Percentiles rank a stretch among this genome's conserved stretches.
Evolutionary conservation across 2,113 vertebrate genomes (phyloP).

Genomic region (Spermophilus dauricus): DNA sequence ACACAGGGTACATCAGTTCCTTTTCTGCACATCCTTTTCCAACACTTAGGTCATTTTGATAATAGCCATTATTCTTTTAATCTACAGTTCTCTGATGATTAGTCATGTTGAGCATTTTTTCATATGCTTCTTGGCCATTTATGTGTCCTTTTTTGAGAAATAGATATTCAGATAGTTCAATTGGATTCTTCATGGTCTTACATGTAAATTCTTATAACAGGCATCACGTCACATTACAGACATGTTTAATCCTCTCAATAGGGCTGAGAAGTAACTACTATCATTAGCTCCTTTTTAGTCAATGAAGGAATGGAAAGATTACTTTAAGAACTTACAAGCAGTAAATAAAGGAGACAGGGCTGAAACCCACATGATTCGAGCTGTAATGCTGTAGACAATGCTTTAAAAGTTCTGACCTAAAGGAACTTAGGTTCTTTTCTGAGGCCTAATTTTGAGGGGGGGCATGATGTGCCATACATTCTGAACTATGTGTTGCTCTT

Average conservation of each 20-base stretch:
- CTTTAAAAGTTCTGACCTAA: not conserved
- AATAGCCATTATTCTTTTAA: not conserved
- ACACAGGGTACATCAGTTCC: not conserved
- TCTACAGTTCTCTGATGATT: not conserved
- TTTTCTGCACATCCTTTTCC: not conserved
- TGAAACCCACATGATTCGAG: not conserved
- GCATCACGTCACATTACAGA: not conserved
- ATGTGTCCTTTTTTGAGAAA: not conserved
- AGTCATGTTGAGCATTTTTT: not conserved
- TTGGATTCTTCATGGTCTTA: not conserved
- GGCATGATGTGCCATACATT: not conserved
- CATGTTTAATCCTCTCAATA: not conserved
- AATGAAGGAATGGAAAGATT: not conserved
- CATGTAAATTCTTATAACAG: not conserved
- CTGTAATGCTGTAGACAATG: not conserved
- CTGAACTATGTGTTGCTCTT: not conserved
- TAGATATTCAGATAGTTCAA: not conserved
- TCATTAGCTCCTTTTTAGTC: not conserved
- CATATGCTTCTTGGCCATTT: not conserved
- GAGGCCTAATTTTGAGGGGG: not conserved
- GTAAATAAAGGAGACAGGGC: not conserved
- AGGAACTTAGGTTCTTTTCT: not conserved
- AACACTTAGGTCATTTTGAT: not conserved
- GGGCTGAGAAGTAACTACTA: not conserved
- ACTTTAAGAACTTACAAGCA: not conserved